Conservation (phyloP, 2,888 invertebrate genomes). For the Apamea anceps region DNA sequence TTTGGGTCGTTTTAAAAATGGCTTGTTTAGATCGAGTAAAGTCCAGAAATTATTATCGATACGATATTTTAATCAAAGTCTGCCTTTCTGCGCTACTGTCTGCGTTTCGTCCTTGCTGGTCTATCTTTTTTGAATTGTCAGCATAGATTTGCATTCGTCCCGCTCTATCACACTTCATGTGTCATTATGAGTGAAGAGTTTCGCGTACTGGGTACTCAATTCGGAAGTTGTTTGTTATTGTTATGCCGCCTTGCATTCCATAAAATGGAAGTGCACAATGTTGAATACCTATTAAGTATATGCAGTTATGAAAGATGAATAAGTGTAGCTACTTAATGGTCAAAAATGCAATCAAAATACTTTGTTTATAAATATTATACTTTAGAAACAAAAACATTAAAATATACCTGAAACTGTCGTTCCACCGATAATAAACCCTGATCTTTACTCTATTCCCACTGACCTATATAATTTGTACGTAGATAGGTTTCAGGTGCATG, state of each 20-base stretch:
- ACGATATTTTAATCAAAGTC: neutral
- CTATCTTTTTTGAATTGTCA: neutral
- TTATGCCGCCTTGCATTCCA: neutral
- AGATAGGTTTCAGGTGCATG: constrained; percentile 7
- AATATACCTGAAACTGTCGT: neutral
- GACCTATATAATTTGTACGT: neutral
- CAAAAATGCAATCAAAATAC: neutral
- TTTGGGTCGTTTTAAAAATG: neutral
- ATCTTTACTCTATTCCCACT: constrained; percentile 10
- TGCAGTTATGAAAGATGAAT: neutral
- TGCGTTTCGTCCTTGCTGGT: neutral
- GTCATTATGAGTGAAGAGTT: neutral
- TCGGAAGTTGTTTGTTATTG: neutral
- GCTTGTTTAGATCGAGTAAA: neutral
- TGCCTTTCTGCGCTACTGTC: neutral
- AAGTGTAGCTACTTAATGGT: neutral
- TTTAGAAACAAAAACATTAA: neutral
- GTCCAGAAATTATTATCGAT: neutral
- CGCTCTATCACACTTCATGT: neutral
- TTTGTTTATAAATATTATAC: neutral
- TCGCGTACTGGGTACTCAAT: neutral
- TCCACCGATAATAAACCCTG: neutral
- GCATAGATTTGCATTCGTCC: neutral
- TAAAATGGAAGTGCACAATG: neutral
- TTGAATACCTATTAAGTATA: neutral